Base-by-base conservation (phyloP, 2,113 vertebrate genomes). In the Phyllostomus hastatus region DNA sequence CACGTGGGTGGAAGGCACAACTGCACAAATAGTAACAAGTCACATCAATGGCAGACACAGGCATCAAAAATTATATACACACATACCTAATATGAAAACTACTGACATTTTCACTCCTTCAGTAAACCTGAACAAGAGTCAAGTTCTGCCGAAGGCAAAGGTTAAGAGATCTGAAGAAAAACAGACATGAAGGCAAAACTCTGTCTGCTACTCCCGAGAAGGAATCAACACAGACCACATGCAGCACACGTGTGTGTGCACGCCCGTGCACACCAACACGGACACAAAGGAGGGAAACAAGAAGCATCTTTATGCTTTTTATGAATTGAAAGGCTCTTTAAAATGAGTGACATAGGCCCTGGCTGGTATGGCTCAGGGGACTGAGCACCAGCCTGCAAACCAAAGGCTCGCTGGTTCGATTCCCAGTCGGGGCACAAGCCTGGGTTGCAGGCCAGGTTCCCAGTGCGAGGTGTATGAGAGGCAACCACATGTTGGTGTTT, bases 101-200 rank as follows among this genome's bases (percentile, higher is more conserved):
- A 94, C 35, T 89, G 43, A 66, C 41, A 80, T 12, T 87, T 35
- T 82, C 38, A 57, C 12, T 90, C 69, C 80, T 59, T 91, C 75
- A 93, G 52, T 78, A 82, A 82, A 85, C 69, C 93, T 52, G 92
- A 91, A 91, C 43, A 72, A 83, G 26, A 93, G 91, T 73, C 57
- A 88, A 61, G 48, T 91, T 96, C 50, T 93, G 57, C 48, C 79
- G 90, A 95, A 96, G 20, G 61, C 76, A 92, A 95, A 95, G 6
- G 10, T 80, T 82, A 94, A 22, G 17, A 87, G 7, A 94, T 43
- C 15, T 54, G 14, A 93, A 91, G 57, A 93, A 8, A 67, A 35
- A 73, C 41, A 67, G 12, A 41, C 54, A 72, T 38, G 91, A 90
- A 35, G 11, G 33, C 4, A 86, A 79, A 92, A 80, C 35, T 91